phyloP scores from a whole-genome alignment of 2,888 invertebrate species.

The Synergus itoensis region DNA sequence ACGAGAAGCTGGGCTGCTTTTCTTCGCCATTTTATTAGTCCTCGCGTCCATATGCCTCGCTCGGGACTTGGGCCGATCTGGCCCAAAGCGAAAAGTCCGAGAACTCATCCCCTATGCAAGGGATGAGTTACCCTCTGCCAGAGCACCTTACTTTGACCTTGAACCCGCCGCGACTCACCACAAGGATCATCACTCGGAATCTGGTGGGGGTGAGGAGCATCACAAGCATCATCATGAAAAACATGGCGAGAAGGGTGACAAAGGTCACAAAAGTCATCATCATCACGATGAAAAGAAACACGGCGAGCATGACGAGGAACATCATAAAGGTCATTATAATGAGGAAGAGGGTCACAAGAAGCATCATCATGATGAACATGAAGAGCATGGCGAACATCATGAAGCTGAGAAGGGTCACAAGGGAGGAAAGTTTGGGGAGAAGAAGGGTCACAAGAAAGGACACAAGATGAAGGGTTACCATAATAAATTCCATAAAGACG shows the following conservation, averaged over 20 bases:
- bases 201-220: slow-evolving; percentile 85
- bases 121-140: not conserved
- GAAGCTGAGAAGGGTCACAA: slow-evolving; percentile 85
- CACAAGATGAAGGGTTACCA: slow-evolving; percentile 89
- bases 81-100: not conserved
- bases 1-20: slow-evolving; percentile 25
- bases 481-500: slow-evolving; percentile 89
- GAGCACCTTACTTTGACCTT: slow-evolving; percentile 47
- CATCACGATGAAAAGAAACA: slow-evolving; percentile 84
- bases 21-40: slow-evolving; percentile 45
- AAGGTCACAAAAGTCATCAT: slow-evolving; percentile 88
- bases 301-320: slow-evolving; percentile 81
- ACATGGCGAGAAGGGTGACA: slow-evolving; percentile 88
- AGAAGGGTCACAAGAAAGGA: slow-evolving; percentile 88
- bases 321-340: slow-evolving; percentile 81
- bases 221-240: slow-evolving; percentile 85
- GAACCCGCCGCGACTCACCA: slow-evolving; percentile 49
- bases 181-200: slow-evolving; percentile 80
- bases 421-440: slow-evolving; percentile 85
- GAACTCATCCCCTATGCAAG: not conserved
- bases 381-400: slow-evolving; percentile 83
- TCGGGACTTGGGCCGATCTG: slow-evolving; percentile 16
- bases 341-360: slow-evolving; percentile 83
- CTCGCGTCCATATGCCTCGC: slow-evolving; percentile 38
- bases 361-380: slow-evolving; percentile 83